Evolutionary conservation across 1,140 invertebrate genomes (phyloP).

Genomic region (Amphibalanus amphitrite): DNA sequence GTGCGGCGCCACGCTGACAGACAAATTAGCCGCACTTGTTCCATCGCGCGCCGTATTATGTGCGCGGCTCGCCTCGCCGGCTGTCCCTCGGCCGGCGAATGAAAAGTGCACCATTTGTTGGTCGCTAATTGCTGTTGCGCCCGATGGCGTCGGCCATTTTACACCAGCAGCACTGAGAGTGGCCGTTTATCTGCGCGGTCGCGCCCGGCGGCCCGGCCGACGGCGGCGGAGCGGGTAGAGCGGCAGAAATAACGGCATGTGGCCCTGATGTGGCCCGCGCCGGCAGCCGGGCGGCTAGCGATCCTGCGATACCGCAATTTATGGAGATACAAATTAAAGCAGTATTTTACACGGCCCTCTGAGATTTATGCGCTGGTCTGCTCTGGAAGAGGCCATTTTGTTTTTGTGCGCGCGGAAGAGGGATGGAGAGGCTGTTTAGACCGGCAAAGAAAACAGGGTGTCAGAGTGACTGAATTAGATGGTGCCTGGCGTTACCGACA

Average conservation of each 20-base stretch:
- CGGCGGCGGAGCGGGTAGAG: neutral
- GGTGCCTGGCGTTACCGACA: neutral
- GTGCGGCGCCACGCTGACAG: neutral
- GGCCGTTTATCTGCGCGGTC: neutral
- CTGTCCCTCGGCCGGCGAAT: neutral
- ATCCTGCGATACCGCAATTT: neutral
- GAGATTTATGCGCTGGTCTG: neutral
- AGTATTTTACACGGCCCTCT: neutral
- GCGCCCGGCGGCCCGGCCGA: no score
- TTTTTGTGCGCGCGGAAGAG: neutral
- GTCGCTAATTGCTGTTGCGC: neutral
- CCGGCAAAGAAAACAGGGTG: neutral
- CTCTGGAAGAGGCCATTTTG: neutral
- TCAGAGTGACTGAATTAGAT: neutral
- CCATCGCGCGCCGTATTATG: neutral
- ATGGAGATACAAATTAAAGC: neutral
- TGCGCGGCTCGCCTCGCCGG: no score
- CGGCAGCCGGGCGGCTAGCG: no score
- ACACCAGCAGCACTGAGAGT: neutral
- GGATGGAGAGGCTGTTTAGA: neutral
- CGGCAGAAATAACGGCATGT: neutral
- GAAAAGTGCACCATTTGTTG: neutral
- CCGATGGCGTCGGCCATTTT: neutral
- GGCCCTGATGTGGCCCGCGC: no score
- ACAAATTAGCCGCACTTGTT: neutral